These are phyloP conservation scores for Platycnemis pennipes DNA, from an alignment of 2,888 invertebrate genomes.

Conservation along the genomic window DNA sequence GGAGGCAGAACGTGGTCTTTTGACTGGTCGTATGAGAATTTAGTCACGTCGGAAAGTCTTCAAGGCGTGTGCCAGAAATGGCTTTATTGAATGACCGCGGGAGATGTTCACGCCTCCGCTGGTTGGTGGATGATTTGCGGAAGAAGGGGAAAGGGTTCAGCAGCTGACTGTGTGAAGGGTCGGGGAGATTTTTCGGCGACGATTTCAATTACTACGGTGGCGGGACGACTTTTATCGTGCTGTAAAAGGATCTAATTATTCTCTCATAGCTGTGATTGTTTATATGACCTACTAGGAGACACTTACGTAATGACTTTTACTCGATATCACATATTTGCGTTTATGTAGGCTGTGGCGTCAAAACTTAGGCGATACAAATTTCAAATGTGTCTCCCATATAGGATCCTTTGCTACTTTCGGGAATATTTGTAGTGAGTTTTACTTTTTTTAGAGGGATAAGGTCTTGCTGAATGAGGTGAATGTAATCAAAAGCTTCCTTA, in stretches of 20 bases:
- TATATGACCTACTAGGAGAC: too few species aligned
- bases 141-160: background rate
- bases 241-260: background rate
- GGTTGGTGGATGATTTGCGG: constrained; percentile 45
- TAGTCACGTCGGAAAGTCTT: constrained; percentile 63
- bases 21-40: constrained; percentile 66
- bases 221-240: background rate
- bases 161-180: background rate
- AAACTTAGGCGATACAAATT: too few species aligned
- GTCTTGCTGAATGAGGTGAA: too few species aligned
- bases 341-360: too few species aligned
- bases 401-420: too few species aligned
- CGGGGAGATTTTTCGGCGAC: background rate
- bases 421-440: too few species aligned
- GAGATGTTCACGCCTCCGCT: constrained; percentile 48
- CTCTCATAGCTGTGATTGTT: background rate
- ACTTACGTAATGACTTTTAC: too few species aligned
- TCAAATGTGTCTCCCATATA: too few species aligned
- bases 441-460: too few species aligned
- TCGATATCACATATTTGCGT: too few species aligned
- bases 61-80: constrained; percentile 66
- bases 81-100: constrained; percentile 50
- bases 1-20: constrained; percentile 28
- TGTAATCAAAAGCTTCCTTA: too few species aligned
- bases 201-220: background rate